Evolutionary conservation across 2,113 vertebrate genomes (phyloP).

Genomic region (Vidua macroura): DNA sequence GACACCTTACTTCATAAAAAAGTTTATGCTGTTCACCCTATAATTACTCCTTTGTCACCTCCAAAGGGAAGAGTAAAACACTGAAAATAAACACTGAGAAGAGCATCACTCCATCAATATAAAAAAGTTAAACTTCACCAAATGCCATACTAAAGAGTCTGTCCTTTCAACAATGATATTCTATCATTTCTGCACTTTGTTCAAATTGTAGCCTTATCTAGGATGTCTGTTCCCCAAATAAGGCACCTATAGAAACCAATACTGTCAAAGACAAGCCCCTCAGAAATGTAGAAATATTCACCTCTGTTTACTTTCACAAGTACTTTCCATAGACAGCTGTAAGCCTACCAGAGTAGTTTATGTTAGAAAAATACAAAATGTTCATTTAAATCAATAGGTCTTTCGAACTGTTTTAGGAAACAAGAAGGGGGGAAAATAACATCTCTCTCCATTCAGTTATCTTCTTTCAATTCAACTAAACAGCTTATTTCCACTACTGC

Average conservation of each 20-base stretch:
- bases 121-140: neutral
- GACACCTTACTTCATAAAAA: neutral
- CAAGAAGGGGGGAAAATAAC: neutral
- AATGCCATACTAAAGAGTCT: neutral
- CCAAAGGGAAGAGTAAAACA: neutral
- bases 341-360: neutral
- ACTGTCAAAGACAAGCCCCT: neutral
- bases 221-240: neutral
- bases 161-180: neutral
- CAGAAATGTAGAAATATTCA: neutral
- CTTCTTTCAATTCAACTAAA: neutral
- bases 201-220: neutral
- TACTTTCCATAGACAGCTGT: neutral
- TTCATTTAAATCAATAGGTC: neutral
- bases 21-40: neutral
- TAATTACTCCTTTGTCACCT: neutral
- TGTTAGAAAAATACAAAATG: neutral
- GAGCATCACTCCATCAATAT: neutral
- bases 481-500: neutral
- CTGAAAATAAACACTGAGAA: neutral
- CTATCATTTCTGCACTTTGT: neutral
- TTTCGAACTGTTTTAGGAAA: neutral
- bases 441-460: neutral
- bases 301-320: neutral
- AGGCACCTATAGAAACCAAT: rapidly evolving